Evolutionary conservation across 2,888 invertebrate species (phyloP).

Genomic region (Drosophila antonietae): DNA sequence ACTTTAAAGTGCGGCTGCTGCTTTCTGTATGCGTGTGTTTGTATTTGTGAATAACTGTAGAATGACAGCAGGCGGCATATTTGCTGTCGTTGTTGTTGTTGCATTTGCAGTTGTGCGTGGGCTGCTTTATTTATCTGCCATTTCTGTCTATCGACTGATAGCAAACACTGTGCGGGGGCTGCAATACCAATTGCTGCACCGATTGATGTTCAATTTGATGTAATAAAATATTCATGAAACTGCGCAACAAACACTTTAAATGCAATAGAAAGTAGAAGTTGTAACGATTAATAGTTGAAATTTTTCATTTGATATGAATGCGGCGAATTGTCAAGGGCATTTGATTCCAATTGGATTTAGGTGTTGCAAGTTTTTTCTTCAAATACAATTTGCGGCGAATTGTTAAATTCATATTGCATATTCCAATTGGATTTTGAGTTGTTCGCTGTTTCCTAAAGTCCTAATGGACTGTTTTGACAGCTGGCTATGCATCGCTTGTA

Average conservation of each 20-base stretch:
- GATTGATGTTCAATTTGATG: constrained; percentile 48
- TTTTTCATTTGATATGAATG: not conserved
- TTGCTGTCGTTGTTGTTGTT: constrained; percentile 22
- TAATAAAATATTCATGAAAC: constrained; percentile 56
- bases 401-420: not conserved
- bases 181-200: constrained; percentile 41
- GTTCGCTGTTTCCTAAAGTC: not conserved
- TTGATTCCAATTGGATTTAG: not conserved
- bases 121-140: constrained; percentile 56
- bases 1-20: constrained; percentile 20
- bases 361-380: not conserved
- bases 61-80: constrained; percentile 39
- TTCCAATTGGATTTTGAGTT: not conserved
- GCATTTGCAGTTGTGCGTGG: constrained; percentile 52
- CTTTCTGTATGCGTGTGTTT: not conserved
- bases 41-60: constrained; percentile 48
- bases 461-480: constrained; percentile 2
- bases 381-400: not conserved
- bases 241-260: constrained; percentile 13
- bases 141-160: constrained; percentile 47
- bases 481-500: not conserved
- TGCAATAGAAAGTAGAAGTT: constrained; percentile 22
- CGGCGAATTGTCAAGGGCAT: constrained; percentile 24
- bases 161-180: constrained; percentile 27
- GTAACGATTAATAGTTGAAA: not conserved